Conservation (phyloP, 2,888 invertebrate genomes). For the Silvanus unidentatus region DNA sequence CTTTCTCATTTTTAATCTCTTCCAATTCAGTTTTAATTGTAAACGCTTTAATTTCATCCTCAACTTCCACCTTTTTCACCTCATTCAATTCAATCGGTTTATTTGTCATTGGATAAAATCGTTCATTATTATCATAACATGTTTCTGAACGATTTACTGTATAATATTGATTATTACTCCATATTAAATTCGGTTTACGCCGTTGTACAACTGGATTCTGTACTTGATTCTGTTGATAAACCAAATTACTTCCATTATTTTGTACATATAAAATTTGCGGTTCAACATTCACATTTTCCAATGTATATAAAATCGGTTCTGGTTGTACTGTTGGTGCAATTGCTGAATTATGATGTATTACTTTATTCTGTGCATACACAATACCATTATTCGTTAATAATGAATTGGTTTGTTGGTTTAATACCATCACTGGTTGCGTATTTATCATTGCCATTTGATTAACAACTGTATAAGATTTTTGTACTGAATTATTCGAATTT, state of each 20-base stretch:
- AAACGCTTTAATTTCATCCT: too few species aligned
- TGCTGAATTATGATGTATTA: not conserved
- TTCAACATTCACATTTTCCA: not conserved
- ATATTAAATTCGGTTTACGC: slow-evolving; percentile 26
- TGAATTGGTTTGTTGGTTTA: not conserved
- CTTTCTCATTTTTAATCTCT: too few species aligned
- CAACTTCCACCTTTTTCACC: too few species aligned
- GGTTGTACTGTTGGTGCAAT: not conserved
- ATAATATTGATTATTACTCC: slow-evolving; percentile 34
- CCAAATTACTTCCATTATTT: slow-evolving; percentile 11
- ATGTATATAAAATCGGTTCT: slow-evolving; percentile 1
- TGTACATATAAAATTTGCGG: not conserved
- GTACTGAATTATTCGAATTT: too few species aligned
- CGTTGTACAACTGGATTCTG: slow-evolving; percentile 11
- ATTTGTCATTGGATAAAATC: slow-evolving; percentile 41
- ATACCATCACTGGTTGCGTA: not conserved
- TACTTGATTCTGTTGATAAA: slow-evolving; percentile 26
- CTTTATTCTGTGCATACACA: too few species aligned
- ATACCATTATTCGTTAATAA: not conserved
- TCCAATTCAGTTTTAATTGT: too few species aligned
- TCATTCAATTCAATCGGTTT: slow-evolving; percentile 28
- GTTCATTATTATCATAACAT: slow-evolving; percentile 31
- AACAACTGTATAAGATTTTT: too few species aligned
- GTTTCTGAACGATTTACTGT: slow-evolving; percentile 33
- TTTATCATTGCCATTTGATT: too few species aligned